Conservation (phyloP, 2,888 invertebrate species). For the Dasypogon diadema region DNA sequence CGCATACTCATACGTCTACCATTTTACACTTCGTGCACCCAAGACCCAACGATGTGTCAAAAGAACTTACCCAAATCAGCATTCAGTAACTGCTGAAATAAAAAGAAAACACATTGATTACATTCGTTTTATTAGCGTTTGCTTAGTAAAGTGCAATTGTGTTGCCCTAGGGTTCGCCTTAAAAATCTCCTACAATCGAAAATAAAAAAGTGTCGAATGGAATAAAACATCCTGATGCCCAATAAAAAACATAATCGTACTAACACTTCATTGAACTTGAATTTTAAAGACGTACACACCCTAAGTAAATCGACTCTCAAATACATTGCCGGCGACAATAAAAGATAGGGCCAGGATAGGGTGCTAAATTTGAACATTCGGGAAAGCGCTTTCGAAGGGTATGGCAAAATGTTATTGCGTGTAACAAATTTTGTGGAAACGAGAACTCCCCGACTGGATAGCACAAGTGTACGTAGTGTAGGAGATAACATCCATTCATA, state of each 20-base stretch:
- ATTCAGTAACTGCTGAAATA: constrained; percentile 30
- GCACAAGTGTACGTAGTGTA: neutral
- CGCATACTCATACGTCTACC: neutral
- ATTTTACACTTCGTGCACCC: neutral
- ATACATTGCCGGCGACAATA: constrained; percentile 30
- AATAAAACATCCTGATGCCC: constrained; percentile 31
- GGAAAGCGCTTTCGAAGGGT: constrained; percentile 36
- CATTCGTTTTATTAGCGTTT: constrained; percentile 33
- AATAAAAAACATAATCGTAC: constrained; percentile 42
- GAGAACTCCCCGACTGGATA: constrained; percentile 11
- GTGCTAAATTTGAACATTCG: constrained; percentile 43
- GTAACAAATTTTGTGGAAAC: constrained; percentile 48
- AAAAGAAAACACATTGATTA: constrained; percentile 34
- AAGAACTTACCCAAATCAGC: constrained; percentile 17
- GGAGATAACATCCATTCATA: constrained; percentile 22
- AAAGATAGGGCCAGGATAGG: constrained; percentile 24
- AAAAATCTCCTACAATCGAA: constrained; percentile 9
- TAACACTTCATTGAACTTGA: constrained; percentile 31
- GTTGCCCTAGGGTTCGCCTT: constrained; percentile 2
- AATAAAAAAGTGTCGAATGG: constrained; percentile 22
- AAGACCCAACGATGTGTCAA: neutral
- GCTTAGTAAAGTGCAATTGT: neutral
- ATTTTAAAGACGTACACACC: constrained; percentile 32
- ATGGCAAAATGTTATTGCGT: constrained; percentile 42
- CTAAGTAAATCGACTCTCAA: constrained; percentile 5